Percentiles rank a stretch among this genome's conserved stretches.
phyloP scores from a whole-genome alignment of 2,113 vertebrate species.

The Natator depressus region DNA sequence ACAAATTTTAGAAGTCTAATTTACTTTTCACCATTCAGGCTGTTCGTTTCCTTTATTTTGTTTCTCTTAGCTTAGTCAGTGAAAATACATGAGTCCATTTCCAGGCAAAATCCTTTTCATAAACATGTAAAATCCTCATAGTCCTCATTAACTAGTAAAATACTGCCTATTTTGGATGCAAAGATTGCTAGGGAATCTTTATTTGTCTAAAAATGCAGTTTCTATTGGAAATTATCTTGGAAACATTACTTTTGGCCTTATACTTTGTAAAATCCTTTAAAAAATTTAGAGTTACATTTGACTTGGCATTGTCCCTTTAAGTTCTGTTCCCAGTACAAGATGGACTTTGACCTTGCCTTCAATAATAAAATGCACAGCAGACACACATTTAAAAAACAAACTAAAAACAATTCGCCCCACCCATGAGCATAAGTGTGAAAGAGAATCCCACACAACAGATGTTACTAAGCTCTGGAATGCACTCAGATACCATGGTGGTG shows the following conservation, averaged over 20 bases:
- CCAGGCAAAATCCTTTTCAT: not conserved
- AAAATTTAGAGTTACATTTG: not conserved
- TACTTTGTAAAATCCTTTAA: not conserved
- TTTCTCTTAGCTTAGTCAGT: not conserved
- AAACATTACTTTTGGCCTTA: not conserved
- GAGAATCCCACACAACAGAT: not conserved
- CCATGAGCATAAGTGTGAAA: not conserved
- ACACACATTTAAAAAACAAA: rapidly evolving
- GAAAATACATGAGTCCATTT: not conserved
- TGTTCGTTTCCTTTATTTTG: not conserved
- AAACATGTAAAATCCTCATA: not conserved
- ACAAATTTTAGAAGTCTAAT: not conserved
- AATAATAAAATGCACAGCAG: not conserved
- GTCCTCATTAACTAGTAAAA: not conserved
- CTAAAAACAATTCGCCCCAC: not conserved
- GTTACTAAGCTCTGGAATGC: not conserved
- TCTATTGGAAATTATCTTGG: not conserved
- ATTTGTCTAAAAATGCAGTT: not conserved
- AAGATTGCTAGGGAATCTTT: not conserved
- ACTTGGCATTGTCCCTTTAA: not conserved
- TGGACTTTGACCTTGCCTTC: not conserved
- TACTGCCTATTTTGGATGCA: not conserved
- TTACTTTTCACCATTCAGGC: not conserved
- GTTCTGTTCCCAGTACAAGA: not conserved
- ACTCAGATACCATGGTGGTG: not conserved